A percentile compares a stretch with the other conserved stretches of the same genome.
Conservation (phyloP, 2,797 vertebrate genomes). For the Etheostoma perlongum region DNA sequence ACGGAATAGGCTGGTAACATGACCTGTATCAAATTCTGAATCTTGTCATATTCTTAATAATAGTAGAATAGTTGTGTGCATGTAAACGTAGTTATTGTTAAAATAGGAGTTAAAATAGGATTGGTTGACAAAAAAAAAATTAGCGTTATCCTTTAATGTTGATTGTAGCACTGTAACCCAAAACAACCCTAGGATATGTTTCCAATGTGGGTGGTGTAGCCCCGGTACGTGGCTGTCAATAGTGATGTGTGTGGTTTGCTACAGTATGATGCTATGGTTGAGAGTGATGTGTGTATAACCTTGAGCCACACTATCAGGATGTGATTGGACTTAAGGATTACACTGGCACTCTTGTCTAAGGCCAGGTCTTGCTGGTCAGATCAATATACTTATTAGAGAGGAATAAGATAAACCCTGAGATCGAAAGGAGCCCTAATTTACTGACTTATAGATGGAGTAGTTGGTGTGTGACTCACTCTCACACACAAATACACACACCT, state of each 20-base stretch:
- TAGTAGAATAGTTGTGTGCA: too few species aligned
- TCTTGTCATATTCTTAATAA: too few species aligned
- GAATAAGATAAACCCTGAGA: conserved; percentile 82
- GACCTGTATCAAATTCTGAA: too few species aligned
- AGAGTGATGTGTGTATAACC: conserved; percentile 70
- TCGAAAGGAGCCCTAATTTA: conserved; percentile 75
- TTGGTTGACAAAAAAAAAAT: background rate
- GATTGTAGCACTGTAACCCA: background rate
- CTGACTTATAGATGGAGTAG: conserved; percentile 64
- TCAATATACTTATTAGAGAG: conserved; percentile 85
- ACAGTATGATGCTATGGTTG: conserved; percentile 18
- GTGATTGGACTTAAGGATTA: conserved; percentile 83
- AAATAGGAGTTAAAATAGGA: conserved; percentile 1
- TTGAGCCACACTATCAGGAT: conserved; percentile 78
- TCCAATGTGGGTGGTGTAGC: conserved; percentile 26
- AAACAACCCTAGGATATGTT: conserved; percentile 28
- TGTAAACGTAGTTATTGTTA: background rate
- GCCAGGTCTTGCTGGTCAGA: conserved; percentile 69
- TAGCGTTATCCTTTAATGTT: background rate
- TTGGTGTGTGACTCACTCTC: conserved; percentile 58
- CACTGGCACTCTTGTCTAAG: conserved; percentile 71
- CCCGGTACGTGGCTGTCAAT: background rate
- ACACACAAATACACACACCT: conserved; percentile 34
- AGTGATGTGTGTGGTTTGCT: conserved; percentile 19
- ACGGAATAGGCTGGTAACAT: too few species aligned